phyloP scores from a whole-genome alignment of 2,113 vertebrate genomes.

The Archilochus colubris region DNA sequence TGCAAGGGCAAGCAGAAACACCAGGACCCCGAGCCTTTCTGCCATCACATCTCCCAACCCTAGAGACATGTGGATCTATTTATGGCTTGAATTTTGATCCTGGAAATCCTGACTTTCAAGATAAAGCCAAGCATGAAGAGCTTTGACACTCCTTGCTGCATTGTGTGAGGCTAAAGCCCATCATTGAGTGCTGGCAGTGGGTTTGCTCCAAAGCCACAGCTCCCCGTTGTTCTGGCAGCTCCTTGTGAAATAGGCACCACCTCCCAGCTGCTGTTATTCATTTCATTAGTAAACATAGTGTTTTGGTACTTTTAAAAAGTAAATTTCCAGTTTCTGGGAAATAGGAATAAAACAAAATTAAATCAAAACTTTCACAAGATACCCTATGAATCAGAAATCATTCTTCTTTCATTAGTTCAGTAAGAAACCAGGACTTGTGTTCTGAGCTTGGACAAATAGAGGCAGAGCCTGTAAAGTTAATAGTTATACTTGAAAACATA shows the following conservation, averaged over 20 bases:
- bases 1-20: not conserved
- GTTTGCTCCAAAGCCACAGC: not conserved
- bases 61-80: not conserved
- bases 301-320: slow-evolving; percentile 5
- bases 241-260: not conserved
- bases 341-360: slow-evolving; percentile 1
- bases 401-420: not conserved
- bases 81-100: not conserved
- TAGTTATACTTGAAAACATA: not conserved
- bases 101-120: not conserved
- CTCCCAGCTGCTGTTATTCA: slow-evolving; percentile 49
- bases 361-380: slow-evolving; percentile 36
- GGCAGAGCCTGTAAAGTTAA: not conserved
- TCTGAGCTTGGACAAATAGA: not conserved
- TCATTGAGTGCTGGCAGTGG: rapidly evolving
- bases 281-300: slow-evolving; percentile 1
- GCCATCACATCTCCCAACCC: too few relatives aligned
- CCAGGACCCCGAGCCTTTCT: not conserved
- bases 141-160: not conserved
- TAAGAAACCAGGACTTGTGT: not conserved
- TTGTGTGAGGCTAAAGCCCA: not conserved
- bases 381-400: not conserved
- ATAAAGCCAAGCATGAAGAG: not conserved
- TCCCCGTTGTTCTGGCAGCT: not conserved
- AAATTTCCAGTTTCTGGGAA: slow-evolving; percentile 58